Evolutionary conservation across 2,888 invertebrate species (phyloP).

Genomic region (Apotomis betuletana): DNA sequence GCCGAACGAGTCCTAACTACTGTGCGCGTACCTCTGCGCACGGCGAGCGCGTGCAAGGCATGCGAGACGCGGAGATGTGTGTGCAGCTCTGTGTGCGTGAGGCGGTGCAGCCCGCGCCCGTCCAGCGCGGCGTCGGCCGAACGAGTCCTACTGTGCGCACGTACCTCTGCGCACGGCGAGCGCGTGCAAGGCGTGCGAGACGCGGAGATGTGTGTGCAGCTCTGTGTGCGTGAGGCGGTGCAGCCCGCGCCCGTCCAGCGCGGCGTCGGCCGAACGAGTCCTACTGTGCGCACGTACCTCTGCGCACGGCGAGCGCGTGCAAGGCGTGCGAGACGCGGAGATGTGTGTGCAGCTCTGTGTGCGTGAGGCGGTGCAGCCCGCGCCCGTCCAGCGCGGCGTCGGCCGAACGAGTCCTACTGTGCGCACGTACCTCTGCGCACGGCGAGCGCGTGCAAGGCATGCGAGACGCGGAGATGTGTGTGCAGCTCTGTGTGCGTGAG

Average conservation of each 20-base stretch:
- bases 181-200: conserved; percentile 85
- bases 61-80: conserved; percentile 88
- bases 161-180: conserved; percentile 85
- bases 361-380: conserved; percentile 94
- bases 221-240: conserved; percentile 92
- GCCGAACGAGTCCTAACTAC: conserved; percentile 79
- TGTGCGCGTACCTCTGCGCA: conserved; percentile 84
- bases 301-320: conserved; percentile 94
- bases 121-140: conserved; percentile 49
- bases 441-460: conserved; percentile 81
- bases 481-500: conserved; percentile 64
- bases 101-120: conserved; percentile 88
- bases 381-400: conserved; percentile 63
- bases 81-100: conserved; percentile 86
- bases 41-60: conserved; percentile 63
- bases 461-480: conserved; percentile 79
- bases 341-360: conserved; percentile 90
- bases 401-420: neutral
- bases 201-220: conserved; percentile 87
- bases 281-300: conserved; percentile 77
- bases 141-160: neutral
- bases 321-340: conserved; percentile 94
- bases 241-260: conserved; percentile 89
- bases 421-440: conserved; percentile 64
- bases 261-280: conserved; percentile 63